These are phyloP conservation scores for Zoanthus sociatus DNA, from an alignment of 92 coral and sea anemone species.

Conservation along the genomic window DNA sequence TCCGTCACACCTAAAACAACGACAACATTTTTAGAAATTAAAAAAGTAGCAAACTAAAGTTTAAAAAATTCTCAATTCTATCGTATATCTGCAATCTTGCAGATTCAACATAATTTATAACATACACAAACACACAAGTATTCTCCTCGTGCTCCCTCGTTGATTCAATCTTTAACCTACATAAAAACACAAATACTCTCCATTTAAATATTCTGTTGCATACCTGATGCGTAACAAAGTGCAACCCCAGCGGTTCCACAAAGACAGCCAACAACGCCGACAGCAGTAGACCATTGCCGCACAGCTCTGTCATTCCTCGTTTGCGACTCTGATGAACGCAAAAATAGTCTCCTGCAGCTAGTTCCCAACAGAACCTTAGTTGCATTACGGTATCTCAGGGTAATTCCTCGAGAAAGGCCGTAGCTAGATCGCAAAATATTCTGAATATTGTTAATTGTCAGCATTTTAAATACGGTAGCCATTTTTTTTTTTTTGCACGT, in stretches of 20 bases:
- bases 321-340: neutral
- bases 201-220: neutral
- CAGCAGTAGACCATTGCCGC: neutral
- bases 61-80: neutral
- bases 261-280: constrained; percentile 48
- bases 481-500: constrained; percentile 17
- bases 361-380: constrained; percentile 14
- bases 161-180: neutral
- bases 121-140: neutral
- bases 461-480: constrained; percentile 3
- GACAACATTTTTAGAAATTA: neutral
- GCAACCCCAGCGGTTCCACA: constrained; percentile 71
- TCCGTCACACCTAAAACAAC: constrained; percentile 63
- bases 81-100: too few species aligned
- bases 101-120: neutral
- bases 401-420: neutral
- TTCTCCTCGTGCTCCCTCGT: neutral
- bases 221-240: constrained; percentile 60
- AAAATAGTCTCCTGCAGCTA: constrained; percentile 30
- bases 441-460: neutral
- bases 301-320: neutral
- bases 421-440: constrained; percentile 23
- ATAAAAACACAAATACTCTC: neutral
- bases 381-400: constrained; percentile 28
- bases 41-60: neutral